These are phyloP conservation scores for Pedetes capensis DNA, from an alignment of 2,113 vertebrate genomes.

Conservation along the genomic window DNA sequence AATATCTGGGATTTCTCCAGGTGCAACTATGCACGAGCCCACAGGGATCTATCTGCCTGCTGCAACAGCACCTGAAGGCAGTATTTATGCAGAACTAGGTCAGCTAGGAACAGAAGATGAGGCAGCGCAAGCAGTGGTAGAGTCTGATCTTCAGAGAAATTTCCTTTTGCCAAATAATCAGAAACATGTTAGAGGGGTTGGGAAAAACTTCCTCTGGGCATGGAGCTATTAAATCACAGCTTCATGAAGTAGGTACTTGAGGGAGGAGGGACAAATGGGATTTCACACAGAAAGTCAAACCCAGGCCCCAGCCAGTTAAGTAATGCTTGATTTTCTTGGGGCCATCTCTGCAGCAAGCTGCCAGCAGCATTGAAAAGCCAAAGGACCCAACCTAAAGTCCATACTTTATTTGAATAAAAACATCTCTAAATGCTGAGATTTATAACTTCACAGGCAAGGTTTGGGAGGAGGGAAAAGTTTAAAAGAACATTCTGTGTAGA, in stretches of 20 bases:
- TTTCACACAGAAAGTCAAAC: constrained; percentile 60
- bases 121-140: not conserved
- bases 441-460: constrained; percentile 81
- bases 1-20: not conserved
- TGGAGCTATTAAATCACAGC: not conserved
- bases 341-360: constrained; percentile 46
- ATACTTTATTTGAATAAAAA: constrained; percentile 79
- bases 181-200: not conserved
- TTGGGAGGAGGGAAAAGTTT: constrained; percentile 56
- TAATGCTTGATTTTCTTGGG: constrained; percentile 77
- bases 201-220: not conserved
- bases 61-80: not conserved
- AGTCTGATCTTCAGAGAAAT: not conserved
- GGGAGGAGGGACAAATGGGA: constrained; percentile 29
- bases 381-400: constrained; percentile 63
- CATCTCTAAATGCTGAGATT: constrained; percentile 81
- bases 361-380: constrained; percentile 69
- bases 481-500: constrained; percentile 83
- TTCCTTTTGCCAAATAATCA: not conserved
- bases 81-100: not conserved
- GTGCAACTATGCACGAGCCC: not conserved
- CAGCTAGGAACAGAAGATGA: not conserved
- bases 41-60: not conserved
- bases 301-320: constrained; percentile 59
- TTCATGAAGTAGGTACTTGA: not conserved